These are phyloP conservation scores for Acromyrmex echinatior DNA, from an alignment of 1,140 invertebrate genomes.

Conservation along the genomic window DNA sequence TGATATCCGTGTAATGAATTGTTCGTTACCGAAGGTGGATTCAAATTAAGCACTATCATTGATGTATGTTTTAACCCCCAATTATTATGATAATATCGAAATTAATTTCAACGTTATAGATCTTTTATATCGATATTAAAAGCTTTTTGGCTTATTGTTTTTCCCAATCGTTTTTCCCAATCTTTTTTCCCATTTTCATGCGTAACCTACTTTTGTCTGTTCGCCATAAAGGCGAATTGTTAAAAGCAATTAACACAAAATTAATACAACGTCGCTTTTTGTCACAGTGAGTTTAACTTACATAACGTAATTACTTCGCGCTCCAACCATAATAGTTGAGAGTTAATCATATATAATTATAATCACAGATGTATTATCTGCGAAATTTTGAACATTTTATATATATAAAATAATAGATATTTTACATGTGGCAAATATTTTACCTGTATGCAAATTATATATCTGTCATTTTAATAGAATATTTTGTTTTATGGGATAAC, in stretches of 20 bases:
- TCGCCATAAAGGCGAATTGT: conserved; percentile 18
- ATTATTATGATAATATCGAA: conserved; percentile 20
- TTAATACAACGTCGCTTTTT: neutral
- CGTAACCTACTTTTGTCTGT: conserved; percentile 20
- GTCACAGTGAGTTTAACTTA: neutral
- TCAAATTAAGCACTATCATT: conserved; percentile 28
- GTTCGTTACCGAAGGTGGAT: conserved; percentile 37
- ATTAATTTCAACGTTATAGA: neutral
- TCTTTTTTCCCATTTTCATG: neutral
- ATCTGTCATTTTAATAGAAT: conserved; percentile 18
- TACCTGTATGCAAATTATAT: neutral
- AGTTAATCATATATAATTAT: neutral
- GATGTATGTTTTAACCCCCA: conserved; percentile 33
- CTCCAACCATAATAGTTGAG: neutral
- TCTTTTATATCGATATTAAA: conserved; percentile 15
- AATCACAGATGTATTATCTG: conserved; percentile 1
- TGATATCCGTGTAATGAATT: conserved; percentile 50
- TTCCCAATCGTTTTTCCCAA: neutral
- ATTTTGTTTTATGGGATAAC: neutral
- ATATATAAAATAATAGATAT: neutral
- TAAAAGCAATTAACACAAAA: conserved; percentile 13
- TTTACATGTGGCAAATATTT: neutral
- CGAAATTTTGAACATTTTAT: conserved; percentile 35
- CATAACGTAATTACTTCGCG: neutral
- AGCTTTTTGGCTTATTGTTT: conserved; percentile 11